These are phyloP conservation scores for Hydrocynus forskahlii DNA, from an alignment of 2,797 vertebrate genomes.

Conservation along the genomic window DNA sequence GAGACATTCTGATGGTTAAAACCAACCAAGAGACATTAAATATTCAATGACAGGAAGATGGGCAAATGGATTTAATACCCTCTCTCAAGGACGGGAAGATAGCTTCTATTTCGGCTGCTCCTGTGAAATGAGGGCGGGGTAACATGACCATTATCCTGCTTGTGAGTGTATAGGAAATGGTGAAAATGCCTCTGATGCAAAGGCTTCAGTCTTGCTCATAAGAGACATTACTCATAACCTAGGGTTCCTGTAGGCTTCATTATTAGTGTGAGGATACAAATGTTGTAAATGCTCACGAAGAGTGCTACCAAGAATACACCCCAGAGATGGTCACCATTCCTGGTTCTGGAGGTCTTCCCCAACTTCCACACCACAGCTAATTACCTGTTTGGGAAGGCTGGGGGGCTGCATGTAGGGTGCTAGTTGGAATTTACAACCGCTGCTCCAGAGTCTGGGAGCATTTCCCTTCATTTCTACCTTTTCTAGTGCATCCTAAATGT, in stretches of 20 bases:
- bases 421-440: too few species aligned
- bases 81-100: conserved; percentile 4
- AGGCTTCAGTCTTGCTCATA: neutral
- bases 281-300: neutral
- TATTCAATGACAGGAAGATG: conserved; percentile 7
- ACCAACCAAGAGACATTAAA: conserved; percentile 3
- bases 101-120: conserved; percentile 18
- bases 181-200: conserved; percentile 14
- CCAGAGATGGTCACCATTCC: too few species aligned
- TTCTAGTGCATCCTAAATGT: neutral
- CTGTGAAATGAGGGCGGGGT: conserved; percentile 21
- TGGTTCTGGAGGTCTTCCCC: too few species aligned
- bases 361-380: neutral
- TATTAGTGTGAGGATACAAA: neutral
- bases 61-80: neutral
- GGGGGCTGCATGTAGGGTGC: too few species aligned
- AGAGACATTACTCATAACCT: conserved; percentile 16
- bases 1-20: neutral
- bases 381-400: neutral
- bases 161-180: neutral
- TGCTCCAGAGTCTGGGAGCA: neutral
- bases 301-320: too few species aligned
- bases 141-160: conserved; percentile 7
- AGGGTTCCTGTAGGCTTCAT: neutral
- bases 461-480: neutral